Percentiles rank a stretch among this genome's conserved stretches.
phyloP scores from a whole-genome alignment of 2,113 vertebrate genomes.

The Ceuthmochares aereus region DNA sequence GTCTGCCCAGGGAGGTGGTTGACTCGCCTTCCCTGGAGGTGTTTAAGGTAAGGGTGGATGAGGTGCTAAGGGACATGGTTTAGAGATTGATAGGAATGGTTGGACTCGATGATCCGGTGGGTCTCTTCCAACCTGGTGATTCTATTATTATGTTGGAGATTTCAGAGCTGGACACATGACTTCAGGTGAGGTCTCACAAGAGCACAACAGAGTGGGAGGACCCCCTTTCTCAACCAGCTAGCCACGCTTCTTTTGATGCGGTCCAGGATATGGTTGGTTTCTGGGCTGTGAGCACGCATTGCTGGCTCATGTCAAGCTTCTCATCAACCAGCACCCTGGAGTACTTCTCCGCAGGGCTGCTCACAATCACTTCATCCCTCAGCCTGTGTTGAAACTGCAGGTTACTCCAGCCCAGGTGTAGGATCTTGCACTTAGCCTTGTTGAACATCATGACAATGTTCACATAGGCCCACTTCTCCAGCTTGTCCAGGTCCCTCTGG shows the following conservation, averaged over 20 bases:
- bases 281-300: rapidly evolving
- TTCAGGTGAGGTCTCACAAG: background rate
- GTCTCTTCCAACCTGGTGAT: too few species aligned
- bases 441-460: background rate
- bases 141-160: background rate
- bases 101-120: too few species aligned
- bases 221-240: background rate
- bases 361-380: background rate
- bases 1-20: too few species aligned
- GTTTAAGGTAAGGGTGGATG: too few species aligned
- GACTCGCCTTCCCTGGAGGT: too few species aligned
- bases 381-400: background rate
- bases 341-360: background rate
- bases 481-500: background rate
- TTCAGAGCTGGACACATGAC: background rate
- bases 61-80: too few species aligned
- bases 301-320: rapidly evolving
- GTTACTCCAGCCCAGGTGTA: background rate
- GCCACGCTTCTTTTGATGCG: rapidly evolving
- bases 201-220: rapidly evolving
- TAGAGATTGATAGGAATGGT: too few species aligned
- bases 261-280: background rate
- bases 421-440: background rate
- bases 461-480: background rate
- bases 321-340: background rate